Percentiles rank a stretch among this genome's conserved stretches.
These are phyloP conservation scores for Conomelus anceps DNA, from an alignment of 2,888 invertebrate genomes.

Conservation along the genomic window DNA sequence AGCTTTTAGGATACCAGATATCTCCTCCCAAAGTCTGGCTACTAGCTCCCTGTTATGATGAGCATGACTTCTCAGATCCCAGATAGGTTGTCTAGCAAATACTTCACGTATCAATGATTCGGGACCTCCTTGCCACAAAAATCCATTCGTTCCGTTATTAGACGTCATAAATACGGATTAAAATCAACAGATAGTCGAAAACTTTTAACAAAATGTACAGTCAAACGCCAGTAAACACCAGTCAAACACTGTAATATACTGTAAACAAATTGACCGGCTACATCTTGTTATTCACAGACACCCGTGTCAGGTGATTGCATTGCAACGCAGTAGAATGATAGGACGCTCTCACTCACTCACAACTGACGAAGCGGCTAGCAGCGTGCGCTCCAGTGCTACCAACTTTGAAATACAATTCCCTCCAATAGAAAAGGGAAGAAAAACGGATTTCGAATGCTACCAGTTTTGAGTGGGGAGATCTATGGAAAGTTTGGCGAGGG, in stretches of 20 bases:
- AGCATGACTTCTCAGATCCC: not conserved
- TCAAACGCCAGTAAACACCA: not conserved
- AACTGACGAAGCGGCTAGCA: not conserved
- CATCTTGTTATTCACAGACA: not conserved
- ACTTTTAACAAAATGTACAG: not conserved
- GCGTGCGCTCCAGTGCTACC: not conserved
- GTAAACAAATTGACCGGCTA: not conserved
- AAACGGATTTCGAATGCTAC: not conserved
- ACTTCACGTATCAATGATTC: not conserved
- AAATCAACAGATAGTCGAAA: not conserved
- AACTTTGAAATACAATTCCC: not conserved
- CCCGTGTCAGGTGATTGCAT: not conserved
- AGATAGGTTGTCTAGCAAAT: not conserved
- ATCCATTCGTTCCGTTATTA: not conserved
- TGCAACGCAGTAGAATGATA: not conserved
- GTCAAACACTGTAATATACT: too few species aligned
- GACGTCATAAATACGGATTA: not conserved
- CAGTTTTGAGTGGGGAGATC: too few species aligned
- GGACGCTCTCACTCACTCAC: not conserved
- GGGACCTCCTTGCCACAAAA: not conserved
- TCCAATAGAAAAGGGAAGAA: too few species aligned
- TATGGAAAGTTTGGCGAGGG: too few species aligned
- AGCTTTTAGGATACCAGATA: not conserved
- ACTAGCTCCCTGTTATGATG: conserved; percentile 1
- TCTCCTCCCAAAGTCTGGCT: not conserved